Conservation (phyloP, 2,888 invertebrate species). For the Exocentrus adspersus region DNA sequence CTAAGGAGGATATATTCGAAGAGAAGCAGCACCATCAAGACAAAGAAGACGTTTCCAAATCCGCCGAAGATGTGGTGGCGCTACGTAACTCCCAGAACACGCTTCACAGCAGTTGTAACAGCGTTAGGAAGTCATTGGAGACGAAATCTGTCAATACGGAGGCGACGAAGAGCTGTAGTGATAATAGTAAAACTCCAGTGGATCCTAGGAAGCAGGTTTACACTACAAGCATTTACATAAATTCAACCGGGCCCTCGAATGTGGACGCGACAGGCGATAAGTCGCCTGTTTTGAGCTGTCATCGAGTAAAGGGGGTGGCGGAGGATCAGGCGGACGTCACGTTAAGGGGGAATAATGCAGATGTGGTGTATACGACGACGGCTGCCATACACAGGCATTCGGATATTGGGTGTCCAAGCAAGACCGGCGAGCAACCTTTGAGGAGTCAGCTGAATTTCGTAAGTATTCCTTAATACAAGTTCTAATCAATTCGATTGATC, state of each 20-base stretch:
- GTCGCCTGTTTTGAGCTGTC: slow-evolving; percentile 55
- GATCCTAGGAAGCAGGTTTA: slow-evolving; percentile 54
- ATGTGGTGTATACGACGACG: slow-evolving; percentile 57
- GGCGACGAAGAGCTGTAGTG: slow-evolving; percentile 28
- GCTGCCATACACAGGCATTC: slow-evolving; percentile 59
- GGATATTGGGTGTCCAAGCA: slow-evolving; percentile 44
- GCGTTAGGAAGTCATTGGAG: slow-evolving; percentile 44
- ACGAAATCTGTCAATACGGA: slow-evolving; percentile 31
- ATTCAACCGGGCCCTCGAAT: slow-evolving; percentile 56
- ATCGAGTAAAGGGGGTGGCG: slow-evolving; percentile 52
- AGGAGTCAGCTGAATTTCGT: slow-evolving; percentile 49
- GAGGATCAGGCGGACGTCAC: slow-evolving; percentile 51
- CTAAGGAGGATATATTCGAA: slow-evolving; percentile 40
- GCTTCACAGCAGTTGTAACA: slow-evolving; percentile 51
- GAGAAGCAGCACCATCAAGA: slow-evolving; percentile 24
- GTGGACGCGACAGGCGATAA: slow-evolving; percentile 47
- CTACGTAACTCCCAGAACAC: slow-evolving; percentile 58
- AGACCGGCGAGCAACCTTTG: slow-evolving; percentile 36
- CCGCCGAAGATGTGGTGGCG: slow-evolving; percentile 39
- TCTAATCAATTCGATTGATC: not conserved
- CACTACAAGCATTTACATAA: slow-evolving; percentile 63
- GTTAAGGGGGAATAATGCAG: slow-evolving; percentile 42
- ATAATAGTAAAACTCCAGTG: slow-evolving; percentile 21
- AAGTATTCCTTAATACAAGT: slow-evolving; percentile 39
- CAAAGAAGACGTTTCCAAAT: slow-evolving; percentile 27